A percentile compares a stretch with the other conserved stretches of the same genome.
These are phyloP conservation scores for Noctua pronuba DNA, from an alignment of 2,888 invertebrate species.

Conservation along the genomic window DNA sequence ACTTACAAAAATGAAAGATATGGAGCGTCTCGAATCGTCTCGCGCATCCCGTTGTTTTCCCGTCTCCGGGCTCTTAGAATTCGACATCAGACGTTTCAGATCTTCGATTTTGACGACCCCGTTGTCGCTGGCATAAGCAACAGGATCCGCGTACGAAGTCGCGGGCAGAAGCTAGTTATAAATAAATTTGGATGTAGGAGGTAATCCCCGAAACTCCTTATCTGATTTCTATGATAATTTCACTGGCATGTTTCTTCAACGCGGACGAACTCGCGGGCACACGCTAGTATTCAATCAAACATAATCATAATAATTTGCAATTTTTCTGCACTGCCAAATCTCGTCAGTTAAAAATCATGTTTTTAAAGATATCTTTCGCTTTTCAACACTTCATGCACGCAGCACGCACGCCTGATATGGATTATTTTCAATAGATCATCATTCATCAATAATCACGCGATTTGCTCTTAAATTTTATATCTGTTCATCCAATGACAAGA, in stretches of 20 bases:
- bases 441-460: conserved; percentile 47
- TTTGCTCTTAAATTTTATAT: conserved; percentile 40
- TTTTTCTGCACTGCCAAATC: not conserved
- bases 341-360: not conserved
- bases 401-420: conserved; percentile 29
- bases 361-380: conserved; percentile 34
- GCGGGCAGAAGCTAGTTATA: too few relatives aligned
- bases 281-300: not conserved
- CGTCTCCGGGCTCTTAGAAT: too few relatives aligned
- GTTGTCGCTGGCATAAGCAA: too few relatives aligned
- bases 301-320: not conserved
- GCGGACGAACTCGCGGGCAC: not conserved
- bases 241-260: not conserved
- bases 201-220: not conserved
- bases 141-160: too few relatives aligned
- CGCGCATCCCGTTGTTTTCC: too few relatives aligned
- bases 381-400: conserved; percentile 34
- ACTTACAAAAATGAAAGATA: too few relatives aligned
- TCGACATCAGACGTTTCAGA: too few relatives aligned
- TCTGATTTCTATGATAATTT: not conserved
- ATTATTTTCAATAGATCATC: conserved; percentile 17
- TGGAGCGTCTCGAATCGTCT: too few relatives aligned
- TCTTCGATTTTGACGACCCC: too few relatives aligned
- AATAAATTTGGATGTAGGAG: not conserved
- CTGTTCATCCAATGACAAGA: conserved; percentile 29